A percentile compares a stretch with the other conserved stretches of the same genome.
Evolutionary conservation across 2,888 invertebrate species (phyloP).

Genomic region (Eupithecia exiguata): DNA sequence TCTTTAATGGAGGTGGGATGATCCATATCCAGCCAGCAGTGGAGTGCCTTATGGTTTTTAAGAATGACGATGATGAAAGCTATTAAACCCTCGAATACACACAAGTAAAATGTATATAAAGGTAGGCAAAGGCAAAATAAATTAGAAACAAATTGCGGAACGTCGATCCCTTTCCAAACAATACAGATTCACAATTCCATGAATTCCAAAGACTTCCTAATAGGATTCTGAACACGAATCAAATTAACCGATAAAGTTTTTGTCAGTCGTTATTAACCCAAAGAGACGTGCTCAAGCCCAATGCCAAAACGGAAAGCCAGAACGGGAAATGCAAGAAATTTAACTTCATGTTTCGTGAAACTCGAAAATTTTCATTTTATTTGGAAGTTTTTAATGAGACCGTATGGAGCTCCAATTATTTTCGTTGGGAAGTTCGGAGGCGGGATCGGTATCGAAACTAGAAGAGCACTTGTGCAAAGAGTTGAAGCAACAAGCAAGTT

Average conservation of each 20-base stretch:
- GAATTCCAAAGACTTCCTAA: conserved; percentile 56
- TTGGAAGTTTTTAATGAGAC: conserved; percentile 23
- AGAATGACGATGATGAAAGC: neutral
- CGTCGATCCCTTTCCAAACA: conserved; percentile 36
- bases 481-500: conserved; percentile 13
- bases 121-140: neutral
- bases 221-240: conserved; percentile 76
- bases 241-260: conserved; percentile 80
- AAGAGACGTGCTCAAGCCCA: conserved; percentile 49
- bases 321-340: conserved; percentile 29
- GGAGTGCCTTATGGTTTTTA: neutral
- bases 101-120: neutral
- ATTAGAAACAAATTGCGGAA: neutral
- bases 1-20: neutral
- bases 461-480: conserved; percentile 11
- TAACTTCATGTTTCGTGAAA: neutral
- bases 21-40: neutral
- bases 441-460: conserved; percentile 1
- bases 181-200: conserved; percentile 59
- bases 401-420: conserved; percentile 3
- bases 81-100: neutral
- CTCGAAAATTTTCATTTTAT: conserved; percentile 13
- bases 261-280: conserved; percentile 65
- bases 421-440: conserved; percentile 1
- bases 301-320: conserved; percentile 46